Percentiles rank a stretch among this genome's conserved stretches.
phyloP scores from a whole-genome alignment of 2,113 vertebrate genomes.

The Nerophis ophidion region DNA sequence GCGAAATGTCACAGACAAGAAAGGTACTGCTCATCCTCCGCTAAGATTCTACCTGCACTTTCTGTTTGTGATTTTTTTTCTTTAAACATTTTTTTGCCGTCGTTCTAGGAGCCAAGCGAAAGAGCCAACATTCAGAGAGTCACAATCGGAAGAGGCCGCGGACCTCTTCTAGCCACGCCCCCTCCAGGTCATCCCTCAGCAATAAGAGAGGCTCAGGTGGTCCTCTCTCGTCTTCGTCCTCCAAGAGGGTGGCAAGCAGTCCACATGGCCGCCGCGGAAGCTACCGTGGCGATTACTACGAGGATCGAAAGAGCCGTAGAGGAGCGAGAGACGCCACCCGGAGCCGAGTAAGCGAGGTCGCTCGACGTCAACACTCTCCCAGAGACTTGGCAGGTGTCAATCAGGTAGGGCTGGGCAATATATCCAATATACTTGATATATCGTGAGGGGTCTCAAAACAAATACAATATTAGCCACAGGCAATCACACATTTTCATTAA shows the following conservation, averaged over 20 bases:
- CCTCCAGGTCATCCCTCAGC: constrained; percentile 71
- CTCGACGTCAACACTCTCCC: constrained; percentile 21
- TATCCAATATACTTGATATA: too few species aligned
- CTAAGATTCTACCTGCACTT: neutral
- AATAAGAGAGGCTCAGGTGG: constrained; percentile 68
- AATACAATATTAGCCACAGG: neutral
- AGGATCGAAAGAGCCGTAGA: constrained; percentile 77
- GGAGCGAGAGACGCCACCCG: constrained; percentile 21
- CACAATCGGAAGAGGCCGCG: constrained; percentile 83
- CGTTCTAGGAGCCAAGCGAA: constrained; percentile 87
- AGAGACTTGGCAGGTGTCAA: constrained; percentile 33
- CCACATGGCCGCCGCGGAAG: constrained; percentile 62
- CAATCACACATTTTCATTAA: too few species aligned
- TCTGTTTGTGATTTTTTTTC: neutral
- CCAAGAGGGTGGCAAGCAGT: constrained; percentile 73
- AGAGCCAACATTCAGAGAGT: constrained; percentile 81
- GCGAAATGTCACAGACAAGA: constrained; percentile 89
- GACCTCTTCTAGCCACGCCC: constrained; percentile 76
- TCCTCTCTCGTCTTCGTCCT: constrained; percentile 71
- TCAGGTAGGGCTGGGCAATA: too few species aligned
- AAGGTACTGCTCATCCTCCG: constrained; percentile 50
- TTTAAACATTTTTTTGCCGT: neutral
- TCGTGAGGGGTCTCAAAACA: too few species aligned
- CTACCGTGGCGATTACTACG: constrained; percentile 86
- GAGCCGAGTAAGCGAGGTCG: constrained; percentile 25